Conservation (phyloP, 1,140 invertebrate genomes). For the Rhagoletis pomonella region DNA sequence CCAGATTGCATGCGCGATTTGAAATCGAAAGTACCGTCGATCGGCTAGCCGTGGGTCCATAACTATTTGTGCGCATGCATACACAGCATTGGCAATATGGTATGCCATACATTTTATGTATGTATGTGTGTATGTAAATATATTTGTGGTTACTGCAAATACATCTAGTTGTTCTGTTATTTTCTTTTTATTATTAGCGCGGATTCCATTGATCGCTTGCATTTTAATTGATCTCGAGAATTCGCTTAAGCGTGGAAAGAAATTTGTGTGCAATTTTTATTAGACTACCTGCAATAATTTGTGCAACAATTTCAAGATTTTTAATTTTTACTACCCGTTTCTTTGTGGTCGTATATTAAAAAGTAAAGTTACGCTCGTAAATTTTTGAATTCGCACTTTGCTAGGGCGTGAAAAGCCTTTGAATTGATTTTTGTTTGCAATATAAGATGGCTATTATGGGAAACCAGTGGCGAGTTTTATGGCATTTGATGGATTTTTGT, state of each 20-base stretch:
- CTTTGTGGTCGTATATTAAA: background rate
- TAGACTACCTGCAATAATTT: background rate
- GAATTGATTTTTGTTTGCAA: background rate
- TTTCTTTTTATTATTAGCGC: background rate
- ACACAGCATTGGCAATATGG: background rate
- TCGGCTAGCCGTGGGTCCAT: background rate
- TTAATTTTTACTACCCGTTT: background rate
- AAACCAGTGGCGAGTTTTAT: background rate
- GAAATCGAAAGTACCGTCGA: slow-evolving; percentile 1
- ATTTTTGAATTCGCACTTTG: background rate
- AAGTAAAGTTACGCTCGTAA: background rate
- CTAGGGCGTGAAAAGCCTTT: background rate
- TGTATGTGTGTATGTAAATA: background rate
- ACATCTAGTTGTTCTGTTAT: background rate
- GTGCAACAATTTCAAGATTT: background rate
- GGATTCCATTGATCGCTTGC: background rate
- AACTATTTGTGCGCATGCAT: background rate
- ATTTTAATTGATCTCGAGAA: slow-evolving; percentile 34
- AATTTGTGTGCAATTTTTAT: slow-evolving; percentile 39
- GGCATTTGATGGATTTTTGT: background rate
- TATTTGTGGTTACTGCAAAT: background rate
- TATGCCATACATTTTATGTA: background rate
- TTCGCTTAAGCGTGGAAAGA: background rate
- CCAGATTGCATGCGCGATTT: background rate
- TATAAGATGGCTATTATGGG: too few species aligned